Evolutionary conservation across 2,797 vertebrate genomes (phyloP).

Genomic region (Helicolenus hilgendorfi): DNA sequence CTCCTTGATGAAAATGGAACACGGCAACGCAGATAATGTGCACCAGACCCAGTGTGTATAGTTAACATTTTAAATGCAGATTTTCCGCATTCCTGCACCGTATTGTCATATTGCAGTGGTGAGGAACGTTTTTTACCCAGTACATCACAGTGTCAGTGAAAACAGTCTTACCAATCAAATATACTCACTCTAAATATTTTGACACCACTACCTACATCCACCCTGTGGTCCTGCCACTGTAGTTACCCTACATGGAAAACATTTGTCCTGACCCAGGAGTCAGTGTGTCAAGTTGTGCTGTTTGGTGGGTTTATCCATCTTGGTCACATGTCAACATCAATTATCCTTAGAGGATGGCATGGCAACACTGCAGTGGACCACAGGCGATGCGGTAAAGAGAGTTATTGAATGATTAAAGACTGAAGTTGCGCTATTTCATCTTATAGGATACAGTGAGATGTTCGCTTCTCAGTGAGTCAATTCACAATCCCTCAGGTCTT

Average conservation of each 20-base stretch:
- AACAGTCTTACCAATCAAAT: constrained; percentile 40
- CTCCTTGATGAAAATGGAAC: no score
- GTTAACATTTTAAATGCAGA: no score
- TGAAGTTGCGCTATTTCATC: not conserved
- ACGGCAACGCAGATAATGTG: no score
- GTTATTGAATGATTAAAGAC: not conserved
- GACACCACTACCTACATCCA: constrained; percentile 27
- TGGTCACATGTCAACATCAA: constrained; percentile 38
- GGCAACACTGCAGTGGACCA: not conserved
- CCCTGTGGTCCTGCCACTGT: not conserved
- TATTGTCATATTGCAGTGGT: not conserved
- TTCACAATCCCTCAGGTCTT: constrained; percentile 33
- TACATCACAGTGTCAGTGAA: not conserved
- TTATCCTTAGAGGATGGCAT: constrained; percentile 9
- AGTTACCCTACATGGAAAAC: constrained; percentile 50
- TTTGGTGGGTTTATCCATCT: constrained; percentile 50
- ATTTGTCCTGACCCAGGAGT: constrained; percentile 32
- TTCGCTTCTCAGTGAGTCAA: constrained; percentile 10
- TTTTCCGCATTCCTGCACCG: not conserved
- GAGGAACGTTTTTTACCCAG: not conserved
- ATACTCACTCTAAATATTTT: constrained; percentile 58
- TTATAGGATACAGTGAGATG: not conserved
- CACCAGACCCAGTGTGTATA: no score
- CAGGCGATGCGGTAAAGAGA: not conserved
- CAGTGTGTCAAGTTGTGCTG: constrained; percentile 27